phyloP scores from a whole-genome alignment of 1,140 invertebrate species.

The Macrobrachium rosenbergii region DNA sequence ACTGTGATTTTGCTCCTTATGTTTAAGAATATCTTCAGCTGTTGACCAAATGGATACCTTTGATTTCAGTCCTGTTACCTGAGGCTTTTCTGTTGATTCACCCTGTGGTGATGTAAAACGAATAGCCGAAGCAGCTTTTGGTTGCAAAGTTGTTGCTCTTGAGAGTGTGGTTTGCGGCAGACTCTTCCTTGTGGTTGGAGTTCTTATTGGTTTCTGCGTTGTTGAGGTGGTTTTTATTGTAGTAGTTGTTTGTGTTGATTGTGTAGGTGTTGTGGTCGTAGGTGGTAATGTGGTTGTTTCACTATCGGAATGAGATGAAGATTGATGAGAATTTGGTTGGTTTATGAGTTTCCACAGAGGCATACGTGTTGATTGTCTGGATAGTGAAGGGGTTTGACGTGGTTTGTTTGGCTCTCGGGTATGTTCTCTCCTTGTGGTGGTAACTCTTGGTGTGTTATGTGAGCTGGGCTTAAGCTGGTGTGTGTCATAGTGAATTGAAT shows the following conservation, averaged over 20 bases:
- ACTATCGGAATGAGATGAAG: background rate
- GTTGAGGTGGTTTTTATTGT: background rate
- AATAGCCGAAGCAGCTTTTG: background rate
- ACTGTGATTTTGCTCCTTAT: background rate
- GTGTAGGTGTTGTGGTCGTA: slow-evolving; percentile 1
- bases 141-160: background rate
- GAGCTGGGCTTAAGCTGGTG: no score
- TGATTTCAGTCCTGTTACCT: slow-evolving; percentile 36
- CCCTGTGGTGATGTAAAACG: slow-evolving; percentile 12
- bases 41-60: slow-evolving; percentile 52
- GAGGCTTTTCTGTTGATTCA: slow-evolving; percentile 28
- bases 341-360: slow-evolving; percentile 59
- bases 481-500: no score
- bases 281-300: background rate
- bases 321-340: slow-evolving; percentile 28
- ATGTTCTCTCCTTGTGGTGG: background rate
- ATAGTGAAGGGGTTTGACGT: slow-evolving; percentile 8
- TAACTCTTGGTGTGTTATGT: no score
- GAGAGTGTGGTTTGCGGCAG: slow-evolving; percentile 20
- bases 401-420: background rate
- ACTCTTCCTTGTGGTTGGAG: background rate
- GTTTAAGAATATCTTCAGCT: slow-evolving; percentile 11
- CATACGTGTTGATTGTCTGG: slow-evolving; percentile 41
- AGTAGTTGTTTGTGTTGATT: background rate
- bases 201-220: background rate